These are phyloP conservation scores for Lindbergichthys nudifrons DNA, from an alignment of 2,797 vertebrate species.

Conservation along the genomic window DNA sequence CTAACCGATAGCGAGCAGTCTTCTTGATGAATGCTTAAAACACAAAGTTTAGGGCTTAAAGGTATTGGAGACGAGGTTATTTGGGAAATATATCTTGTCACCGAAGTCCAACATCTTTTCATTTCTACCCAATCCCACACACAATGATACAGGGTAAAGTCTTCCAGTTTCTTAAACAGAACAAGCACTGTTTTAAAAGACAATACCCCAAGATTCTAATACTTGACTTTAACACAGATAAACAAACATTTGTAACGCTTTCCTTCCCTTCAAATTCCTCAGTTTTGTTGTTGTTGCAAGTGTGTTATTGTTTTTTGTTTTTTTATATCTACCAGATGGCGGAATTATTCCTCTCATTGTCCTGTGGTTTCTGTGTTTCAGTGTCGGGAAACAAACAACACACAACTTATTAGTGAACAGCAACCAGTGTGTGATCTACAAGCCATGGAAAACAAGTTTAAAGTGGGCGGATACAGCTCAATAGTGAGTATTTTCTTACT, in stretches of 20 bases:
- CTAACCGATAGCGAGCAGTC: too few species aligned
- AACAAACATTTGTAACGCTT: background rate
- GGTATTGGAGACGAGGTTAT: too few species aligned
- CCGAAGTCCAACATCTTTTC: too few species aligned
- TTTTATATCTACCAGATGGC: background rate
- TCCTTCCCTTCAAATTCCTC: background rate
- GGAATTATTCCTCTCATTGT: background rate
- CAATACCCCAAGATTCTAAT: background rate
- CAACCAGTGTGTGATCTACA: conserved; percentile 85
- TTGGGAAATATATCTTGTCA: too few species aligned
- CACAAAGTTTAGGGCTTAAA: too few species aligned
- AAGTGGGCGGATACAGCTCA: conserved; percentile 84
- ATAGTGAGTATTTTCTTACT: conserved; percentile 81
- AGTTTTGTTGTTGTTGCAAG: background rate
- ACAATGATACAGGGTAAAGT: too few species aligned
- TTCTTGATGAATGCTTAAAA: too few species aligned
- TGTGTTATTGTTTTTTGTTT: background rate
- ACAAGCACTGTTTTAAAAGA: too few species aligned
- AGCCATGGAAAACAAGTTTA: conserved; percentile 83
- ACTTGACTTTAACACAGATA: background rate
- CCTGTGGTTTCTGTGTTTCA: conserved; percentile 59
- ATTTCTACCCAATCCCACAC: too few species aligned
- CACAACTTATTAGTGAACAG: conserved; percentile 54
- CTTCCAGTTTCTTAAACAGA: too few species aligned
- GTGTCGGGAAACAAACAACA: conserved; percentile 79